Evolutionary conservation across 2,888 invertebrate genomes (phyloP), one percentile per base, ranked within the genome.

Genomic region (Papilio elwesi): DNA sequence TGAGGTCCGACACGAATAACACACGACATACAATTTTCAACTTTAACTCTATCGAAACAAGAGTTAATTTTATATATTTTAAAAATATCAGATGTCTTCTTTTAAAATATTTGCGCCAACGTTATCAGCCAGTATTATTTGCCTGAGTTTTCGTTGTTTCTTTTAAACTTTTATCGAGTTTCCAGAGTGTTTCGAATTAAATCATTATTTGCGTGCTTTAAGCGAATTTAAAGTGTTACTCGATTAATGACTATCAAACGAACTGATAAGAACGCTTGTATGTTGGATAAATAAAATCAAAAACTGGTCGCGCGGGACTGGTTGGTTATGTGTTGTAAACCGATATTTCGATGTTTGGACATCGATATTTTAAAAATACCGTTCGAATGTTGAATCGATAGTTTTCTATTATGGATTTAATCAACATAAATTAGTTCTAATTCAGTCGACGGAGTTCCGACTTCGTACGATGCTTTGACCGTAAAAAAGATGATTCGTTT

Each of bases 381-480:
- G 80, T 78, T 81, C 74, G 76, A 80, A 81, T 81, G 78, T 79
- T 81, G 87, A 87, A 86, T 90, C 89, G 90, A 92, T 92, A 89
- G 88, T 90, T 90, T 90, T 90, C 90, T 91, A 90, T 91, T 92
- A 92, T 88, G 88, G 88, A 91, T 91, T 91, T 91, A 90, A 92
- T 92, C 91, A 91, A 86, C 91, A 91, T 93, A 92, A 91, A 92
- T 92, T 91, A 89, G 86, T 86, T 89, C 89, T 90, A 90, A 91
- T 91, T 91, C 87, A 83, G 82, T 80, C 83, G 83, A 83, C 87
- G 89, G 88, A 88, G 88, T 87, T 84, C 81, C 77, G 82, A 79
- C 67, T 68, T 36, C 80, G 83, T 84, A 82, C 77, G 81, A 82
- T 83, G 82, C 81, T 85, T 86, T 78, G 78, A 82, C 79, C 81